Conservation (phyloP, 2,113 vertebrate species). For the Circaetus cinerascens region DNA sequence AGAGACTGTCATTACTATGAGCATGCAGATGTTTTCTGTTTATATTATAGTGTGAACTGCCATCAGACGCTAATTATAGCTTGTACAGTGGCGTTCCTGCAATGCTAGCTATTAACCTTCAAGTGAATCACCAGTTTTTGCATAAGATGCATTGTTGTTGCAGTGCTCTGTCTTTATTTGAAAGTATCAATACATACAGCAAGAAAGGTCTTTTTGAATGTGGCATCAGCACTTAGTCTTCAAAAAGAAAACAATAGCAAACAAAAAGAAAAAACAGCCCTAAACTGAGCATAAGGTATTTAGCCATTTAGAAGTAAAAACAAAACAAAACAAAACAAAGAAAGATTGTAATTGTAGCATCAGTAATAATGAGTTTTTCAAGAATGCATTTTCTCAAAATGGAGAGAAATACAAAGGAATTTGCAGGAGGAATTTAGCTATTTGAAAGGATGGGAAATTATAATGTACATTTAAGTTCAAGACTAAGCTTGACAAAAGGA, state of each 20-base stretch:
- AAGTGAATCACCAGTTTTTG: slow-evolving; percentile 32
- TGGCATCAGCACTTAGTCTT: background rate
- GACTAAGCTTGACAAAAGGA: slow-evolving; percentile 27
- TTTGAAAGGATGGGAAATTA: slow-evolving; percentile 30
- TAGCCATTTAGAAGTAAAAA: slow-evolving; percentile 17
- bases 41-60: background rate
- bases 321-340: background rate
- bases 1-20: background rate
- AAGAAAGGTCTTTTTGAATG: background rate
- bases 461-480: slow-evolving; percentile 41
- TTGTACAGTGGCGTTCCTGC: background rate
- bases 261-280: background rate
- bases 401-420: slow-evolving; percentile 28
- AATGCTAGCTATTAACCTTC: slow-evolving; percentile 61
- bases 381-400: slow-evolving; percentile 8
- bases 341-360: background rate
- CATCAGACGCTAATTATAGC: slow-evolving; percentile 49
- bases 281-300: background rate
- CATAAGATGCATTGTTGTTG: slow-evolving; percentile 24
- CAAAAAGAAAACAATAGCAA: background rate
- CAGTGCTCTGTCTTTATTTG: background rate
- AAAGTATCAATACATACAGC: background rate
- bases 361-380: slow-evolving; percentile 8
- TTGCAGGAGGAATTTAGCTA: slow-evolving; percentile 35
- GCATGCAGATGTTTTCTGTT: slow-evolving; percentile 61